phyloP scores from a whole-genome alignment of 2,888 invertebrate species.

The Helleia helle region DNA sequence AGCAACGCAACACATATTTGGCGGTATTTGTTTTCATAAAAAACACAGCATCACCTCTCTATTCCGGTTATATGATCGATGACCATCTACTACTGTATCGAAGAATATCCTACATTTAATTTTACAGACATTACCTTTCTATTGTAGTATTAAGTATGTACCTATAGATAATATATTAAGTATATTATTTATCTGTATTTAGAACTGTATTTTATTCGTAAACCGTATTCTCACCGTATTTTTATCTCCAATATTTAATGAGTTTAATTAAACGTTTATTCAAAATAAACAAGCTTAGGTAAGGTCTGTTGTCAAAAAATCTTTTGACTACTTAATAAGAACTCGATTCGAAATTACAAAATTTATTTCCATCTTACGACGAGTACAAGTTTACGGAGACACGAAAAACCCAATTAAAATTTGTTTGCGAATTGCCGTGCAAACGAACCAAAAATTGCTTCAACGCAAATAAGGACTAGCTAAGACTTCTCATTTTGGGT shows the following conservation, averaged over 20 bases:
- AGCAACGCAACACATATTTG: too few relatives aligned
- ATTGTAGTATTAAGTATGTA: too few relatives aligned
- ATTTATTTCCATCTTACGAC: slow-evolving; percentile 38
- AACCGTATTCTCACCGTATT: too few relatives aligned
- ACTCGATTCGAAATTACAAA: slow-evolving; percentile 25
- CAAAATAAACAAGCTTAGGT: background rate
- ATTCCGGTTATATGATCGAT: too few relatives aligned
- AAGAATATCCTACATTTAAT: too few relatives aligned
- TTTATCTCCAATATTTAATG: too few relatives aligned
- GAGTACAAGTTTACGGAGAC: slow-evolving; percentile 52
- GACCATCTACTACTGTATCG: too few relatives aligned
- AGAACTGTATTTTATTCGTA: background rate
- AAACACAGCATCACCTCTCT: too few relatives aligned
- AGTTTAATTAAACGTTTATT: background rate
- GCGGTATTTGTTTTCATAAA: too few relatives aligned
- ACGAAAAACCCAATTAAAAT: slow-evolving; percentile 66
- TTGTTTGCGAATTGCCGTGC: slow-evolving; percentile 61
- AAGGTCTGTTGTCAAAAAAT: slow-evolving; percentile 13
- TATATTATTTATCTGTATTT: too few relatives aligned
- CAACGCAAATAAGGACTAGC: slow-evolving; percentile 59
- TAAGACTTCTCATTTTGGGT: slow-evolving; percentile 61
- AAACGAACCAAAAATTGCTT: slow-evolving; percentile 55
- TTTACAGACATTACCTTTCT: too few relatives aligned
- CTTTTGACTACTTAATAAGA: slow-evolving; percentile 17
- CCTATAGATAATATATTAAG: too few relatives aligned